These are phyloP conservation scores for Melanargia galathea DNA, from an alignment of 2,888 invertebrate species.

Conservation along the genomic window DNA sequence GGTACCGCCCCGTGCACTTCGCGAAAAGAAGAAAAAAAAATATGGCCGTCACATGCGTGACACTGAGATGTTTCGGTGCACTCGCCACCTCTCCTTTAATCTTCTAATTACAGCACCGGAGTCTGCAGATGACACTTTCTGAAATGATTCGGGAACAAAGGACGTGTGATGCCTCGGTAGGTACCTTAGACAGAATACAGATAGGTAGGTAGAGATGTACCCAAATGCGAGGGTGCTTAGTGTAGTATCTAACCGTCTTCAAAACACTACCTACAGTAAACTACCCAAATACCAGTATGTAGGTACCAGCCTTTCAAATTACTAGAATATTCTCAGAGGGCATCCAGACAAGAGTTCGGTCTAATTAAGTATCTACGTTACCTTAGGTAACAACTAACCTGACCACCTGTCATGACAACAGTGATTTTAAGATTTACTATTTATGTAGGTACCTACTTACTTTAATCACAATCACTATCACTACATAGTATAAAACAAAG, in stretches of 20 bases:
- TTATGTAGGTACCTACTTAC: no score
- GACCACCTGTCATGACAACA: no score
- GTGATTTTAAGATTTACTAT: no score
- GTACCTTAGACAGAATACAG: not conserved
- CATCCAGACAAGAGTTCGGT: no score
- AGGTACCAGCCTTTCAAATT: no score
- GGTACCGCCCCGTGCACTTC: constrained; percentile 71
- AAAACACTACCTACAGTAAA: not conserved
- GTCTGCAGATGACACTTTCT: constrained; percentile 43
- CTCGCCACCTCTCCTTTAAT: constrained; percentile 60
- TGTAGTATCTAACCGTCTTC: not conserved
- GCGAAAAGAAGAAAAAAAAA: constrained; percentile 61
- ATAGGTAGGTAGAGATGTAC: not conserved
- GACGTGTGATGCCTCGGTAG: constrained; percentile 19
- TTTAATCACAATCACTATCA: no score
- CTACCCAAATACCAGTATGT: no score
- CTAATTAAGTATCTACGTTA: no score
- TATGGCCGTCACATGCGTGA: constrained; percentile 58
- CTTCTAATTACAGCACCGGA: constrained; percentile 62
- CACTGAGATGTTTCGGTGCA: constrained; percentile 46
- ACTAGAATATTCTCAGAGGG: no score
- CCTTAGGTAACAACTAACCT: no score
- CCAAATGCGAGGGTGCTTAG: constrained; percentile 6
- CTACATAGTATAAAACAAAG: no score
- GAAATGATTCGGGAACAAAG: constrained; percentile 39